A percentile compares a stretch with the other conserved stretches of the same genome.
phyloP scores from a whole-genome alignment of 2,113 vertebrate genomes.

The Charadrius vociferus region DNA sequence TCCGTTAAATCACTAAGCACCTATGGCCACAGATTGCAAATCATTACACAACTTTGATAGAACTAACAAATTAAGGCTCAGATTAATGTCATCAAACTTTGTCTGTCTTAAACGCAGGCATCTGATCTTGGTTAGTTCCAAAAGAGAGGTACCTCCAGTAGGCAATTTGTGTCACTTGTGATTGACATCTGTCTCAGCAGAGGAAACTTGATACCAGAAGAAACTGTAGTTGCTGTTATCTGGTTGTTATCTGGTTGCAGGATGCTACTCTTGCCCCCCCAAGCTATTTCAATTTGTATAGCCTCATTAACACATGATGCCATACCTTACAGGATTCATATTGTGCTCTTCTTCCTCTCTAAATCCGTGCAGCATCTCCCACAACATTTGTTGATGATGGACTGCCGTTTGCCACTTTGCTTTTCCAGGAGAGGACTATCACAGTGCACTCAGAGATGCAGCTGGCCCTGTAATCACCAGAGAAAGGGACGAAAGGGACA shows the following conservation, averaged over 20 bases:
- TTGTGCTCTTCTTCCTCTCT: not conserved
- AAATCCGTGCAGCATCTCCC: not conserved
- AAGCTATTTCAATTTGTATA: not conserved
- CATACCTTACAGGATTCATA: not conserved
- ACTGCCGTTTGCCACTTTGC: not conserved
- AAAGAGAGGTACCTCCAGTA: not conserved
- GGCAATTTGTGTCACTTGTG: not conserved
- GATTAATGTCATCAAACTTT: not conserved
- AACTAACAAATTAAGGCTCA: not conserved
- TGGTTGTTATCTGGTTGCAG: not conserved
- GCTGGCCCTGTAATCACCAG: rapidly evolving
- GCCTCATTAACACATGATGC: not conserved
- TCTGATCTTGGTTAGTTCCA: not conserved
- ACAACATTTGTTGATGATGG: not conserved
- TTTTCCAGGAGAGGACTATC: not conserved
- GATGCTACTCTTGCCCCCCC: not conserved
- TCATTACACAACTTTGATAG: rapidly evolving
- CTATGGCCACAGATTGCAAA: not conserved
- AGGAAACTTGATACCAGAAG: not conserved
- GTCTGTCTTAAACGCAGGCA: not conserved
- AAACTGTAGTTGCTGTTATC: not conserved
- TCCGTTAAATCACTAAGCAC: not conserved
- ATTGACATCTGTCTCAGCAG: not conserved
- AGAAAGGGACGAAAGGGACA: not conserved
- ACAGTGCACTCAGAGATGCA: not conserved